phyloP scores from a whole-genome alignment of 2,888 invertebrate species.

The Euclidia mi region DNA sequence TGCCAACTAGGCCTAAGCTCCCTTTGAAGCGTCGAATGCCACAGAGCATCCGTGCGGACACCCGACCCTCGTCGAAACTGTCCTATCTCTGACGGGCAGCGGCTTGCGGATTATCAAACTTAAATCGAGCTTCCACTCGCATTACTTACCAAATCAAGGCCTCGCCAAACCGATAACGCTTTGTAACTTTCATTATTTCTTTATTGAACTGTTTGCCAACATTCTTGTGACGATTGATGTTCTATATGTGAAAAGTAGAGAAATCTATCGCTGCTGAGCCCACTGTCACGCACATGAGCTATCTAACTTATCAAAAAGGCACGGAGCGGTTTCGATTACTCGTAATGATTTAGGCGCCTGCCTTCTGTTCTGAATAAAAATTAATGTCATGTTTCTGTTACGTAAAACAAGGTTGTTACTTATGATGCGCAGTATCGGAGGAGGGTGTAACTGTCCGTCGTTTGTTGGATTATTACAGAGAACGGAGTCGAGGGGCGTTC shows the following conservation, averaged over 20 bases:
- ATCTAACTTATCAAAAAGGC: conserved; percentile 28
- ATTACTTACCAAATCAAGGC: conserved; percentile 53
- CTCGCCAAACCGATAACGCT: conserved; percentile 40
- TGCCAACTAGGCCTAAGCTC: conserved; percentile 67
- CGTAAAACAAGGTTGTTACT: conserved; percentile 20
- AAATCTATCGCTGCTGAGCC: conserved; percentile 24
- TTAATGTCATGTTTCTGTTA: conserved; percentile 29
- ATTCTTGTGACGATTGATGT: conserved; percentile 9
- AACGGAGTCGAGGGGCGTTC: conserved; percentile 53
- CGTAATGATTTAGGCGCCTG: conserved; percentile 22
- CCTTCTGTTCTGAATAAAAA: conserved; percentile 31
- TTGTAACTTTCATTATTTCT: conserved; percentile 28
- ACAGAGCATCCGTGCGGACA: conserved; percentile 64
- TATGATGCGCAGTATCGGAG: conserved; percentile 33
- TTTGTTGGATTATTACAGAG: conserved; percentile 53
- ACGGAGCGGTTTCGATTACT: conserved; percentile 21
- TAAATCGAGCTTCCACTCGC: conserved; percentile 66
- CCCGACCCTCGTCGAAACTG: conserved; percentile 74
- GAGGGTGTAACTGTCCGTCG: conserved; percentile 44
- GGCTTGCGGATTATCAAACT: conserved; percentile 81
- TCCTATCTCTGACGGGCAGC: conserved; percentile 81
- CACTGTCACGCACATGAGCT: conserved; percentile 31
- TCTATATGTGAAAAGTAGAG: conserved; percentile 20
- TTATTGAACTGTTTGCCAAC: conserved; percentile 26
- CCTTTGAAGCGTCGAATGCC: conserved; percentile 66